Conservation (phyloP, 2,113 vertebrate genomes). For the Pundamilia nyererei region DNA sequence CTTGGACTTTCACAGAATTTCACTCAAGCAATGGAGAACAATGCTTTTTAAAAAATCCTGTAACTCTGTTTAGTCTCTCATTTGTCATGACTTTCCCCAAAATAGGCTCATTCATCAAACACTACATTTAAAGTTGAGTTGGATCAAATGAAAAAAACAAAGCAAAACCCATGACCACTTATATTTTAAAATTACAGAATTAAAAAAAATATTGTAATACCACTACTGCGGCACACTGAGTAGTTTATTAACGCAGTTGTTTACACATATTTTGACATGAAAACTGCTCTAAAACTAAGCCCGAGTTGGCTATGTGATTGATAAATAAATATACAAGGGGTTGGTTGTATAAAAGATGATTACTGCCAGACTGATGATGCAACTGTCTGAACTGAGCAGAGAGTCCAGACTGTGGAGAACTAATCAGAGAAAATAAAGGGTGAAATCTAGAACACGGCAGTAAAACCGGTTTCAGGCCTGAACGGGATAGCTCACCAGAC, state of each 20-base stretch:
- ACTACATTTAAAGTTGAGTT: fast-evolving
- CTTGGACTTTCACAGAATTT: background rate
- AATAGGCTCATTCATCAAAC: background rate
- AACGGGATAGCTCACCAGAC: fast-evolving
- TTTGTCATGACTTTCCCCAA: background rate
- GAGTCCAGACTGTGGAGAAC: background rate
- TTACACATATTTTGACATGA: background rate
- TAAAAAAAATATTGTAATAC: background rate
- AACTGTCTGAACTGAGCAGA: fast-evolving
- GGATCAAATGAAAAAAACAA: fast-evolving
- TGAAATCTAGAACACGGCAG: fast-evolving
- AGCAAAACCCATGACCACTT: background rate
- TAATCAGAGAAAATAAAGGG: background rate
- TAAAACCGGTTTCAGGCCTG: fast-evolving
- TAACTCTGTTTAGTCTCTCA: background rate
- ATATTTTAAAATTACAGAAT: background rate
- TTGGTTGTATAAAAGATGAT: background rate
- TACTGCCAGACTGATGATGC: background rate
- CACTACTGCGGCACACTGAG: background rate
- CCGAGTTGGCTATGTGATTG: fast-evolving
- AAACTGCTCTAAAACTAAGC: background rate
- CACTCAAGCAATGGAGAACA: background rate
- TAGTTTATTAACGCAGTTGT: background rate
- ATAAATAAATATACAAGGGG: background rate
- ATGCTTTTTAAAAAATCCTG: background rate